Conservation (phyloP, 2,888 invertebrate species). For the Lycaena phlaeas region DNA sequence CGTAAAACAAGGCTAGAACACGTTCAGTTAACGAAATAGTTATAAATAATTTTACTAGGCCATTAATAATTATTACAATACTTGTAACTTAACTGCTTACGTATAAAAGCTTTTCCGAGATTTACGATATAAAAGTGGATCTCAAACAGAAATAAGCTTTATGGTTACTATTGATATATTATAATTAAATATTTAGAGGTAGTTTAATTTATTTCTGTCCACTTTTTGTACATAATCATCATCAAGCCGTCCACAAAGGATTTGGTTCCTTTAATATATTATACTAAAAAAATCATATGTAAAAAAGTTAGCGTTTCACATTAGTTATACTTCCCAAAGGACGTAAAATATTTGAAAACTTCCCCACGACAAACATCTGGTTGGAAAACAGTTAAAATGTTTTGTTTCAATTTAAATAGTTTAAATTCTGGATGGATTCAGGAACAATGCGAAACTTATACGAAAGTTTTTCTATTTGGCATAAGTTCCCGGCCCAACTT, state of each 20-base stretch:
- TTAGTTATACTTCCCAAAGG: too few relatives aligned
- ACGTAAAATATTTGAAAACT: background rate
- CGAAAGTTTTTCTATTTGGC: constrained; percentile 7
- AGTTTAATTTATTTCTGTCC: too few relatives aligned
- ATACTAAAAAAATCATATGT: too few relatives aligned
- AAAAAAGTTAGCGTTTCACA: too few relatives aligned
- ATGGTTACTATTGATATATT: too few relatives aligned
- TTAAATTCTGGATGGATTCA: background rate
- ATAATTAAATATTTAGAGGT: too few relatives aligned
- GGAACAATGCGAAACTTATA: background rate
- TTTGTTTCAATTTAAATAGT: constrained; percentile 8
- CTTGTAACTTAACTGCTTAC: background rate
- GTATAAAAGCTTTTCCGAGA: background rate
- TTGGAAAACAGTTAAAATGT: background rate
- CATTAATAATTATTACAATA: constrained; percentile 3
- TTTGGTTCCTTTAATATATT: too few relatives aligned
- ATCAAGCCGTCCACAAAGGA: too few relatives aligned
- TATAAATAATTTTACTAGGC: constrained; percentile 2
- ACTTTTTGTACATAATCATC: too few relatives aligned
- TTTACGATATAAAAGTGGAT: background rate
- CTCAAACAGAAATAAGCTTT: background rate
- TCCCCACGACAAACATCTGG: background rate
- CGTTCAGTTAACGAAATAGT: constrained; percentile 4
- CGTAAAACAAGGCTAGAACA: constrained; percentile 4
- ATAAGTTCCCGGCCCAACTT: background rate